These are phyloP conservation scores for roundworm (Caenorhabditis elegans) DNA, from an alignment of 1,140 invertebrate species.

Conservation along the genomic window WBcel235 BX284605.5:6165001-6165500, in stretches of 20 bases:
- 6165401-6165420: background rate
- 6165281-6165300: background rate
- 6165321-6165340: constrained; percentile 6
- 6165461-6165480: background rate
- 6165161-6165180: too few relatives aligned
- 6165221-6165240: background rate
- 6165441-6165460: background rate
- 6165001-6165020: too few relatives aligned
- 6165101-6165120: too few relatives aligned
- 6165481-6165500: background rate
- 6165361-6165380: background rate
- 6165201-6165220: constrained; percentile 35
- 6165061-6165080: too few relatives aligned
- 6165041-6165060: too few relatives aligned
- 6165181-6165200: constrained; percentile 29
- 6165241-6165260: constrained; percentile 2
- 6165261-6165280: constrained; percentile 3
- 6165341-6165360: constrained; percentile 4
- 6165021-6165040: too few relatives aligned
- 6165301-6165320: constrained; percentile 31
- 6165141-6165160: too few relatives aligned
- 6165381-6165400: constrained; percentile 26
- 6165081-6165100: too few relatives aligned
- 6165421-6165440: constrained; percentile 37
- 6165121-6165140: too few relatives aligned